phyloP scores from a whole-genome alignment of 1,140 invertebrate species.

The Dinothrombium tinctorium region DNA sequence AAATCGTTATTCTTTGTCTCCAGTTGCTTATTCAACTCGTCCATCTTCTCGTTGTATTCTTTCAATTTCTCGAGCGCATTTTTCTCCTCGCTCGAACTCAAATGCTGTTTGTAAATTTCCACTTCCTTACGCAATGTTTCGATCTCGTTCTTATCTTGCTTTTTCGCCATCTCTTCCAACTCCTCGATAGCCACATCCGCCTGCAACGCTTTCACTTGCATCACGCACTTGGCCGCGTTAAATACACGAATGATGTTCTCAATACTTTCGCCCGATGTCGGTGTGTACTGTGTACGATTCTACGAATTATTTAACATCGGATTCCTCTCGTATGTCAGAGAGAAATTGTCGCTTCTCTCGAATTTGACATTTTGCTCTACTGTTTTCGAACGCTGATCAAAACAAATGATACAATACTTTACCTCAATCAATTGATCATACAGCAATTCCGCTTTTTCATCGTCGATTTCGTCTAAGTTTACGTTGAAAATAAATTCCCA shows the following conservation, averaged over 20 bases:
- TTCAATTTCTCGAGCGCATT: neutral
- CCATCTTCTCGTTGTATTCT: neutral
- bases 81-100: neutral
- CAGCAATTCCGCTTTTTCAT: slow-evolving; percentile 3
- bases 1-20: neutral
- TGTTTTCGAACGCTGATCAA: no score
- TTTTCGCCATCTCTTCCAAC: slow-evolving; percentile 2
- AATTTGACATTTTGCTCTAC: neutral
- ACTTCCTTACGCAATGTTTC: slow-evolving; percentile 2
- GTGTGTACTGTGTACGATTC: neutral
- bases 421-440: slow-evolving; percentile 8
- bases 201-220: slow-evolving; percentile 7
- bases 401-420: neutral
- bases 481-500: slow-evolving; percentile 2
- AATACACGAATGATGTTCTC: slow-evolving; percentile 1
- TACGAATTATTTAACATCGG: neutral
- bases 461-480: neutral
- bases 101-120: neutral
- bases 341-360: neutral
- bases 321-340: neutral
- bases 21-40: neutral
- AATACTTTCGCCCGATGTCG: neutral
- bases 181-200: slow-evolving; percentile 9
- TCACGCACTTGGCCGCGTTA: slow-evolving; percentile 2
- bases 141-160: neutral